Base-by-base conservation (phyloP, 2,113 vertebrate genomes). In the Oreochromis spilurus region DNA sequence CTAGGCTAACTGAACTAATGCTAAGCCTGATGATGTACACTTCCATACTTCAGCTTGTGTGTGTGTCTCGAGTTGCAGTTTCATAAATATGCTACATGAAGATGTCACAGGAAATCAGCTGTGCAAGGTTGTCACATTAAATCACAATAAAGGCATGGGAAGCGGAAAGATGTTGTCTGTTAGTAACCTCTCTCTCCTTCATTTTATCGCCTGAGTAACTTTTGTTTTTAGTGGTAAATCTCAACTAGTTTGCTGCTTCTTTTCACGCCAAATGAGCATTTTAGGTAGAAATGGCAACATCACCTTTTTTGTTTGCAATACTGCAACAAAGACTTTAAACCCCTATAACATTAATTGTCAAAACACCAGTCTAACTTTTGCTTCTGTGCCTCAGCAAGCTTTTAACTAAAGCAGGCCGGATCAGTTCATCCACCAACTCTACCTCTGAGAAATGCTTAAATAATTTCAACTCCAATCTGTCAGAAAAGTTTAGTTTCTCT, bases 381-480 rank as follows among this genome's bases (percentile, higher is more conserved):
- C 70, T 40, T 50, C 40, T 82, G 36, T 36, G 50, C 43, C 57
- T 88, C 55, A 12, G 67, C 24, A 5, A 58, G 50, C 38, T 85
- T 54, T 52, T 67, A 31, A 48, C 70, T 10, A 8, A 85, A 83
- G 29, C 67, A 86, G 77, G 67, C 24, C n/a, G 3, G 31, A 85
- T 81, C n/a, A 48, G 60, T 81, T 78, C 2, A 55, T 81, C 87
- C 53, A 79, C 43, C 24, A 19, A 16, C 70, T 26, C 16, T 45
- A 53, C 52, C 29, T 62, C 34, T 72, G 58, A 82, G 85, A 67
- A 81, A 83, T 78, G 85, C 79, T 85, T 50, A 14, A 81, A 84
- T 88, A 78, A 62, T 83, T 85, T 72, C 57, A 50, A 79, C 70
- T 86, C 62, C 84, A 81, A 58, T 87, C 84, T 87, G 54, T 83